Percentiles rank a stretch among this genome's conserved stretches.
Conservation (phyloP, 2,797 vertebrate genomes). For the Paedocypris micromegethes region DNA sequence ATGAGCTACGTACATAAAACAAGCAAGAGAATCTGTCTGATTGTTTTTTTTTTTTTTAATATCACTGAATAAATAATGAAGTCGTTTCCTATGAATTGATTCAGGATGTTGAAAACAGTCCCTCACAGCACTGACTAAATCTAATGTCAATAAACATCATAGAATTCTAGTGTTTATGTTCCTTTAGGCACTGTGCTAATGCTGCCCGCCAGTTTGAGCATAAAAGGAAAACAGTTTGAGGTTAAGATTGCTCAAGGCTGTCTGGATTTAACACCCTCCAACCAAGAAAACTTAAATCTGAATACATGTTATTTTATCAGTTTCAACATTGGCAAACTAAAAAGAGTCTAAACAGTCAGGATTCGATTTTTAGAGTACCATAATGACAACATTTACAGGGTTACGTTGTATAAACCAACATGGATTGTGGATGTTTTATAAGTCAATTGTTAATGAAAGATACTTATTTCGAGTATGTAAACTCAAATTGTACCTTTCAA, state of each 20-base stretch:
- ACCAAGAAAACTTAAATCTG: too few species aligned
- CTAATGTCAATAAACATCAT: slow-evolving; percentile 4
- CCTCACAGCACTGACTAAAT: slow-evolving; percentile 1
- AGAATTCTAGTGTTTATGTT: slow-evolving; percentile 7
- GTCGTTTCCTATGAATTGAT: slow-evolving; percentile 13
- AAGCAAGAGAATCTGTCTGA: too few species aligned
- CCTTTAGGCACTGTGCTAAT: slow-evolving; percentile 5
- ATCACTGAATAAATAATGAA: not conserved
- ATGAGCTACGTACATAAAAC: too few species aligned
- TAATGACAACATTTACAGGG: too few species aligned
- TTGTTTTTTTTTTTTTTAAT: too few species aligned
- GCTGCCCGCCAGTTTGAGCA: slow-evolving; percentile 15
- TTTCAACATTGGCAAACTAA: too few species aligned
- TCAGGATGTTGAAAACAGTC: slow-evolving; percentile 5
- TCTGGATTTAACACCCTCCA: slow-evolving; percentile 8
- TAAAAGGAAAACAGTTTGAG: slow-evolving; percentile 9
- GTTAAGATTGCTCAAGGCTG: slow-evolving; percentile 1
- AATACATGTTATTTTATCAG: too few species aligned
- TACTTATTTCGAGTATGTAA: too few species aligned
- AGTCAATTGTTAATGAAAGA: too few species aligned
- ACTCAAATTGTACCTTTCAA: too few species aligned
- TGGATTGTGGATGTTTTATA: too few species aligned
- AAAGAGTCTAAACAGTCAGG: not conserved
- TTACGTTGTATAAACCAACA: too few species aligned
- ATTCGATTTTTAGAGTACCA: not conserved